These are phyloP conservation scores for Rhodinocichla rosea DNA, from an alignment of 2,113 vertebrate genomes.

Conservation along the genomic window DNA sequence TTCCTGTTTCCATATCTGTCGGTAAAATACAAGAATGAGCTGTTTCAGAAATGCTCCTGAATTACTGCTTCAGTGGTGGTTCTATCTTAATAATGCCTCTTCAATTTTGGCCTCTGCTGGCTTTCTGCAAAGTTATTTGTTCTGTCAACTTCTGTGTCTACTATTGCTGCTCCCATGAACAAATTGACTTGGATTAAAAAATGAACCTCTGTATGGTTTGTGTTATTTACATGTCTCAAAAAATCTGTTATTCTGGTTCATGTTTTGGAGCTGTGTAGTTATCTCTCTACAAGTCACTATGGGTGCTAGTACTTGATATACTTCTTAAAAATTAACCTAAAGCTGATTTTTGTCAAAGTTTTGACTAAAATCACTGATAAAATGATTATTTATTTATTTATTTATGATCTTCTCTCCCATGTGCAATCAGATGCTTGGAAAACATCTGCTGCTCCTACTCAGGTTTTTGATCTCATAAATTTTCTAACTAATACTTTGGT, in stretches of 20 bases:
- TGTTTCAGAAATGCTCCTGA: neutral
- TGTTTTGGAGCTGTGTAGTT: neutral
- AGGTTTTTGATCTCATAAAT: slow-evolving; percentile 32
- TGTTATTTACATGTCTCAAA: neutral
- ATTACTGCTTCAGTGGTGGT: neutral
- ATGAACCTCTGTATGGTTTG: neutral
- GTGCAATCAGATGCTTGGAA: slow-evolving; percentile 33
- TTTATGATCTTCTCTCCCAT: neutral
- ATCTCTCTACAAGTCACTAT: neutral
- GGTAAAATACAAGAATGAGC: neutral
- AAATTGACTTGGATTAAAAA: neutral
- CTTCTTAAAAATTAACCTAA: neutral
- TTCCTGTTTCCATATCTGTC: neutral
- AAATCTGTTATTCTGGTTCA: neutral
- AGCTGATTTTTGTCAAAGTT: neutral
- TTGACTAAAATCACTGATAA: neutral
- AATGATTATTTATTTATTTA: neutral
- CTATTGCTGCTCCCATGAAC: neutral
- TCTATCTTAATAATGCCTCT: neutral
- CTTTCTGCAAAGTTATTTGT: neutral
- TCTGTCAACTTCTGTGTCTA: neutral
- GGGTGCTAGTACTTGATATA: neutral
- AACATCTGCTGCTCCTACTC: slow-evolving; percentile 31
- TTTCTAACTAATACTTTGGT: neutral
- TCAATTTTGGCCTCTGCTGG: neutral